Conservation (phyloP, 2,797 vertebrate species). For the Anableps anableps region DNA sequence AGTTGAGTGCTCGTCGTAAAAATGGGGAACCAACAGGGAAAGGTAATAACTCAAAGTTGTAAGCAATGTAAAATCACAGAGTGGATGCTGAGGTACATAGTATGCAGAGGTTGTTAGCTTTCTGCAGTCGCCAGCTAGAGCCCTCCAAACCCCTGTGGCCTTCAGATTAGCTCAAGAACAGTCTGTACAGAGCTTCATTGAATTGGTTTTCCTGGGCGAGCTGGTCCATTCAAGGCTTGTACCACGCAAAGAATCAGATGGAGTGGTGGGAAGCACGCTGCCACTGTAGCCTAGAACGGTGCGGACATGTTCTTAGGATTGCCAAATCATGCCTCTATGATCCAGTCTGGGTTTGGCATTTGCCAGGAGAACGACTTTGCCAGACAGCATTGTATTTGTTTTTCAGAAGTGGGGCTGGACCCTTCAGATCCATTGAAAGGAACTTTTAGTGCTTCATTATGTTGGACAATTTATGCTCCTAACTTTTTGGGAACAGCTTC, state of each 20-base stretch:
- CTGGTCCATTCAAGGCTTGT: background rate
- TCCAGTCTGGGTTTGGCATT: background rate
- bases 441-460: background rate
- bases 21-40: background rate
- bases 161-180: background rate
- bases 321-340: background rate
- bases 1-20: too few relatives aligned
- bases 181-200: background rate
- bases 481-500: background rate
- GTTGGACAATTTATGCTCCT: background rate
- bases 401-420: background rate
- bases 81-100: background rate
- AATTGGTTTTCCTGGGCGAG: background rate
- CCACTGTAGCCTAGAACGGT: too few relatives aligned
- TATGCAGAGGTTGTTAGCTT: background rate
- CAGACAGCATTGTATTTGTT: background rate
- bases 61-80: background rate
- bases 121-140: background rate
- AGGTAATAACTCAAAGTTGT: background rate
- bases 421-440: background rate
- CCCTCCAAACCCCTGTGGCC: background rate
- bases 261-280: too few relatives aligned
- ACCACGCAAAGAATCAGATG: too few relatives aligned
- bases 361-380: background rate
- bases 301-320: too few relatives aligned